Evolutionary conservation across 30 jellyfish, hydroid and myxozoan genomes (phyloP).

Genomic region (Kudoa iwatai): DNA sequence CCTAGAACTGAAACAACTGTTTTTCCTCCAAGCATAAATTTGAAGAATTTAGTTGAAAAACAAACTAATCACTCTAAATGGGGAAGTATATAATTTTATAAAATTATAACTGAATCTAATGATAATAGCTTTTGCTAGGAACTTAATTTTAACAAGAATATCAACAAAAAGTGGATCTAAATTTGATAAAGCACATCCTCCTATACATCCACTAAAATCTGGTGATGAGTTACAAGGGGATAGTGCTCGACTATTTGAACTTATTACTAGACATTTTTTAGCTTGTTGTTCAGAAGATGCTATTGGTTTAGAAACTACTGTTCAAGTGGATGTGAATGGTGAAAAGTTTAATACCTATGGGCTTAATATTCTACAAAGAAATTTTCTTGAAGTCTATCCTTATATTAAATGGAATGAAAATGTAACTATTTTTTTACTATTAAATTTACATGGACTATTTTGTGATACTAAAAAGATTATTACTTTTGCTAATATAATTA

Average conservation of each 20-base stretch:
- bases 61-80: slow-evolving; percentile 36
- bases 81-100: no score
- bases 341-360: slow-evolving; percentile 66
- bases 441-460: no score
- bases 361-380: slow-evolving; percentile 22
- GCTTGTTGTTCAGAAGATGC: slow-evolving; percentile 82
- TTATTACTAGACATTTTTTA: slow-evolving; percentile 32
- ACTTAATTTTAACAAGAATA: slow-evolving; percentile 14
- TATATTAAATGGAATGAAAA: slow-evolving; percentile 52
- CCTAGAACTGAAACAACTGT: slow-evolving; percentile 99
- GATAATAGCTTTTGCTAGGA: slow-evolving; percentile 25
- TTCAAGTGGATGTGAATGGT: slow-evolving; percentile 9
- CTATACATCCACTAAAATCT: slow-evolving; percentile 58
- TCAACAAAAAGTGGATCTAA: slow-evolving; percentile 67
- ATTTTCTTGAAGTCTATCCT: slow-evolving; percentile 61
- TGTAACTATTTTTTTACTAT: slow-evolving; percentile 3
- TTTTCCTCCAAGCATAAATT: slow-evolving; percentile 30
- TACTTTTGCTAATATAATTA: not conserved
- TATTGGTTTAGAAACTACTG: slow-evolving; percentile 53
- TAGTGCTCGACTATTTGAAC: slow-evolving; percentile 11
- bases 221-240: slow-evolving; percentile 5
- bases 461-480: not conserved
- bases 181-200: slow-evolving; percentile 98
- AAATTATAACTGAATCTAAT: slow-evolving; percentile 1
- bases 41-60: slow-evolving; percentile 14